Conservation (phyloP, 2,888 invertebrate genomes). For the Leptinotarsa juncta region DNA sequence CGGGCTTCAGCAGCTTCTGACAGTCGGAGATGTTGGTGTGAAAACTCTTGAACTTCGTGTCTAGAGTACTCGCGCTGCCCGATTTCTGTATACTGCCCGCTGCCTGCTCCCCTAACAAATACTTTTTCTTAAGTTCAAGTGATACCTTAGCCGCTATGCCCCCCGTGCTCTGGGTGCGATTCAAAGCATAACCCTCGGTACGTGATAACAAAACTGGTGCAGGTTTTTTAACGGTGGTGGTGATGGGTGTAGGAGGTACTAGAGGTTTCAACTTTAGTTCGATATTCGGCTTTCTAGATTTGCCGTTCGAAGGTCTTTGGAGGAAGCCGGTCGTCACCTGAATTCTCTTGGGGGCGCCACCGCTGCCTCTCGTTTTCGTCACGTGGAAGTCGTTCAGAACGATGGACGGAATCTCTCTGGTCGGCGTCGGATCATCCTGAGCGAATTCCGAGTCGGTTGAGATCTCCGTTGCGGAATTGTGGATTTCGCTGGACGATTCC, state of each 20-base stretch:
- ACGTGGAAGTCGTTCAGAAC: constrained; percentile 76
- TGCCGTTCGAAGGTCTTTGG: constrained; percentile 64
- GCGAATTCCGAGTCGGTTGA: constrained; percentile 94
- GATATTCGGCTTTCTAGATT: constrained; percentile 54
- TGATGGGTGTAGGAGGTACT: constrained; percentile 53
- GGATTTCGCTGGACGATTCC: constrained; percentile 78
- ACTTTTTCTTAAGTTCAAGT: constrained; percentile 86
- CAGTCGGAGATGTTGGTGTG: constrained; percentile 89
- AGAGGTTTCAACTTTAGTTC: constrained; percentile 65
- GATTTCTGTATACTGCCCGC: constrained; percentile 82
- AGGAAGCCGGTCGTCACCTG: constrained; percentile 71
- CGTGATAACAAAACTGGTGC: constrained; percentile 61
- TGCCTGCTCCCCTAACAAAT: constrained; percentile 79
- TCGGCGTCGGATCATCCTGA: constrained; percentile 79
- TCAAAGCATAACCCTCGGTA: constrained; percentile 81
- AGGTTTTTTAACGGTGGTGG: constrained; percentile 53
- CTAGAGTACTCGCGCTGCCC: constrained; percentile 85
- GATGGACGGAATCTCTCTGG: constrained; percentile 81
- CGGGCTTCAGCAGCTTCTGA: constrained; percentile 86
- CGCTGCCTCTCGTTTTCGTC: constrained; percentile 67
- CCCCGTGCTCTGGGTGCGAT: constrained; percentile 86
- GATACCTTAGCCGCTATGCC: constrained; percentile 90
- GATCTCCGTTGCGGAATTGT: constrained; percentile 91
- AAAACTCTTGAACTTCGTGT: constrained; percentile 86
- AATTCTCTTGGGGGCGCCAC: constrained; percentile 69